Conservation (phyloP, 2,888 invertebrate genomes). For the Siphlonurus alternatus region DNA sequence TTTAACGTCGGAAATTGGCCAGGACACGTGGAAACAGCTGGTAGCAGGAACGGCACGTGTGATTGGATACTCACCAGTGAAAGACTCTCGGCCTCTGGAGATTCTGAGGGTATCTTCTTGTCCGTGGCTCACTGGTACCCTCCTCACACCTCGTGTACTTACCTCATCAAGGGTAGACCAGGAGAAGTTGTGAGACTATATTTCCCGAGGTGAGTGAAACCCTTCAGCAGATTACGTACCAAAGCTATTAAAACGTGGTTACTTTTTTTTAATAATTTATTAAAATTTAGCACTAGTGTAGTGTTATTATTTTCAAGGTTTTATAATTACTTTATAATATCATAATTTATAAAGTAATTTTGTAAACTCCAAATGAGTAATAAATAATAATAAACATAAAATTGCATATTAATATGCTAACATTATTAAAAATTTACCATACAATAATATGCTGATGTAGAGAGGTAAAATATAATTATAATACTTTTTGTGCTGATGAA, state of each 20-base stretch:
- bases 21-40: conserved; percentile 78
- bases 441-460: too few relatives aligned
- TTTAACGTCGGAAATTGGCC: conserved; percentile 93
- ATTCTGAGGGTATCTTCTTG: conserved; percentile 74
- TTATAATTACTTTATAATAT: too few relatives aligned
- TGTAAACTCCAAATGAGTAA: too few relatives aligned
- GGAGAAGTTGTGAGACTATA: conserved; percentile 79
- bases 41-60: conserved; percentile 52
- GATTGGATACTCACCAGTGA: conserved; percentile 79
- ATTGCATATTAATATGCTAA: too few relatives aligned
- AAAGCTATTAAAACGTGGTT: not conserved
- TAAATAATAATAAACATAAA: too few relatives aligned
- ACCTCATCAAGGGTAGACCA: conserved; percentile 68
- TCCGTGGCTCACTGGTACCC: conserved; percentile 92
- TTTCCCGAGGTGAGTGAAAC: conserved; percentile 54
- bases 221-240: not conserved
- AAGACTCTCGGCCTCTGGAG: conserved; percentile 56
- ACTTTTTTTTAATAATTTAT: not conserved
- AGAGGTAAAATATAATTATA: too few relatives aligned
- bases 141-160: conserved; percentile 81
- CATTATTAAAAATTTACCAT: too few relatives aligned
- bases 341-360: too few relatives aligned
- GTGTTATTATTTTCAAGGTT: not conserved
- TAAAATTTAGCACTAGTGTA: not conserved
- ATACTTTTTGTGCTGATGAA: too few relatives aligned